A percentile compares a stretch with the other conserved stretches of the same genome.
Evolutionary conservation across 1,140 invertebrate genomes (phyloP).

Genomic region (Homalodisca vitripennis): DNA sequence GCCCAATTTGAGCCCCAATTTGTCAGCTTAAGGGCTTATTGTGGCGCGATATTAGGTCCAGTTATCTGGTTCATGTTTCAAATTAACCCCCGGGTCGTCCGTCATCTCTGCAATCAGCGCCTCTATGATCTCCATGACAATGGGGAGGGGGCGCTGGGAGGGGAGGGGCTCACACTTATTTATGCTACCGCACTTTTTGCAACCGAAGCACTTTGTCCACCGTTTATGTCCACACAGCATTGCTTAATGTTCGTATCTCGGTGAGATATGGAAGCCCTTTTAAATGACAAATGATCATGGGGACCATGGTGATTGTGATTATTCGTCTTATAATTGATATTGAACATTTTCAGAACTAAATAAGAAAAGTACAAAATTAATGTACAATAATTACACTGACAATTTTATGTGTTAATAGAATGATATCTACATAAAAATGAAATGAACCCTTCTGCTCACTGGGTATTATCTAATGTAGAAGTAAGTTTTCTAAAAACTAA

Average conservation of each 20-base stretch:
- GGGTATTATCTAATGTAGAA: no score
- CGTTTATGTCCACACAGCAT: conserved; percentile 13
- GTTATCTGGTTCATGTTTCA: conserved; percentile 30
- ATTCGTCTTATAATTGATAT: neutral
- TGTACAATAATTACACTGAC: neutral
- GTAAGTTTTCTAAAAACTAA: no score
- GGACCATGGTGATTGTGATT: neutral
- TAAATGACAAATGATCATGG: neutral
- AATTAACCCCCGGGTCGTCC: conserved; percentile 25
- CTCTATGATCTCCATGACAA: conserved; percentile 18
- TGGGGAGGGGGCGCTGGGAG: neutral
- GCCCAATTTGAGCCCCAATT: conserved; percentile 29
- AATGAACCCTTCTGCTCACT: no score
- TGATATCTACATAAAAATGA: neutral
- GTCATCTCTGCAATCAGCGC: conserved; percentile 1
- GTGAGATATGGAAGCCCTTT: neutral
- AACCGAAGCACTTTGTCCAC: neutral
- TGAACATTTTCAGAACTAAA: neutral
- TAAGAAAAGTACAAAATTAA: neutral
- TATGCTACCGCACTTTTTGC: neutral
- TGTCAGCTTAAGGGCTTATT: conserved; percentile 16
- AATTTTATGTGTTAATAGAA: neutral
- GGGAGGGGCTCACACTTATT: neutral
- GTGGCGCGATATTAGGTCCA: conserved; percentile 25
- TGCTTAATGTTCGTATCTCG: neutral